Evolutionary conservation across 1,140 invertebrate species (phyloP), one percentile per base, ranked within the genome.

Genomic region (Atta cephalotes): DNA sequence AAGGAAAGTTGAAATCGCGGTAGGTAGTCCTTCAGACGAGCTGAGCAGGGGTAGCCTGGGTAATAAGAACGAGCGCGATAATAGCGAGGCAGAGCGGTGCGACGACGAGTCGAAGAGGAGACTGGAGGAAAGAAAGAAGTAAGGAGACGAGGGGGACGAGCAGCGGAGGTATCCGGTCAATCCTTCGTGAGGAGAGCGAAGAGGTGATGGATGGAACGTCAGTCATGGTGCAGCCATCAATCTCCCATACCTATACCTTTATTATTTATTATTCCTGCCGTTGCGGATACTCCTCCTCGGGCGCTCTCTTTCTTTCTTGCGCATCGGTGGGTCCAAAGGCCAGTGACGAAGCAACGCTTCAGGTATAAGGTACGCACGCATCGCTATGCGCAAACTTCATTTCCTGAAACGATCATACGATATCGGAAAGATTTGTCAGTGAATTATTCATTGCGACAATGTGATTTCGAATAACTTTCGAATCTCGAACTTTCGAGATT

Each of bases 191-290:
- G 86, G 87, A 87, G 87, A 87, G 87, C 89, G 88, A 88, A 78
- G 88, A 86, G 91, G 92, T 95, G 95, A 95, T 95, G 93, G 95
- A 95, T 95, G 94, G 94, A 95, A 92, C 92, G 94, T 95, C 94
- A 95, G 94, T 94, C 94, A 95, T 93, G 94, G 89, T 92, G 81
- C 85, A 92, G 93, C 94, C 93, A 95, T 95, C 94, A 94, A 95
- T 95, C 94, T 94, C 93, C 85, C 87, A 77, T 90, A 90, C 88
- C 92, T 89, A 81, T 91, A 88, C 92, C 90, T 93, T 92, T 92
- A 93, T 94, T 95, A 95, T 95, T 95, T 95, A 94, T 95, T 95
- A 95, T 95, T 95, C 92, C 87, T 89, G 89, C 91, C 90, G 91
- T 78, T 90, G 87, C 88, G 91, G 92, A 91, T 90, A 88, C 91